Evolutionary conservation across 2,113 vertebrate species (phyloP), one percentile per base, ranked within the genome.

Genomic region (Mastomys coucha): DNA sequence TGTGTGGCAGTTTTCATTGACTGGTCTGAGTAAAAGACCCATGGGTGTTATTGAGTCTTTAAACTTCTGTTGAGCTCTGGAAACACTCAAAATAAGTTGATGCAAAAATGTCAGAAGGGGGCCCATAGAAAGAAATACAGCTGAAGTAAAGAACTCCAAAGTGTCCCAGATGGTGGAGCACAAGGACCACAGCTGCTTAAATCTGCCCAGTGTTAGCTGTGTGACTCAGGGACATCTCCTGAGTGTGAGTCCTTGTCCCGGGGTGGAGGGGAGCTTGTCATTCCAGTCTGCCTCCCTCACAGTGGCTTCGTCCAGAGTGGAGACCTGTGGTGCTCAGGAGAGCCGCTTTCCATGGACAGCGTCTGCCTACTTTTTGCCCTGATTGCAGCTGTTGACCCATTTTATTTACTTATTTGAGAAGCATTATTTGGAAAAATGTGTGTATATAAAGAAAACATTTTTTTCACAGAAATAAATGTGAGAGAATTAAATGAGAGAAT

Each of bases 331-430:
- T 28, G 11, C 51, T 69, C 2, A 31, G 45, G 56, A 28, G 26
- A 80, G 24, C 89, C 58, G 0, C 39, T 63, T 58, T 45, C 49
- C 0, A 22, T 39, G 36, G 42, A 53, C 20, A 45, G 7, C 8
- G 39, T 67, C 39, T 45, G 10, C 31, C 45, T 26, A 12, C 22
- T 42, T n/a, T 39, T 42, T 36, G 36, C 77, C 67, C 63, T 33
- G 72, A 28, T 33, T 63, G 24, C 14, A 2, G 19, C 31, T 26
- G 39, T 60, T 76, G 10, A 4, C 8, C 22, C 26, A 4, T 45
- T 84, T 84, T 56, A 86, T 65, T 39, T 56, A 51, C 73, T 89
- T 67, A 24, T 28, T 84, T 72, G 90, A 85, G n/a, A 77, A 89
- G 72, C 19, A 22, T 58, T 69, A 7, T 49, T 70, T 69, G 20